A percentile compares a stretch with the other conserved stretches of the same genome.
phyloP scores from a whole-genome alignment of 2,113 vertebrate genomes.

The Paramormyrops kingsleyae region DNA sequence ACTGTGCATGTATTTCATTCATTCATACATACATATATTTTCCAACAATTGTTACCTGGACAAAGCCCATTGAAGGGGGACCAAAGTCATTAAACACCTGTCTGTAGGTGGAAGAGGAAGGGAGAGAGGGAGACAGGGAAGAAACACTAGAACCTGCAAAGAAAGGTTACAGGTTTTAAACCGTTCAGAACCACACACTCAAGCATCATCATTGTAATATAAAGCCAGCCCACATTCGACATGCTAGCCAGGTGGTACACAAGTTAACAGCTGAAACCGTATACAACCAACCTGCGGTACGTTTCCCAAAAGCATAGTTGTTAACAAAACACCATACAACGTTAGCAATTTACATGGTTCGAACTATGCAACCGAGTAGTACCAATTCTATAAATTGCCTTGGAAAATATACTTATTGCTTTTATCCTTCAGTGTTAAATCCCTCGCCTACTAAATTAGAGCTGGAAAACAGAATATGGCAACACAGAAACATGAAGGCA shows the following conservation, averaged over 20 bases:
- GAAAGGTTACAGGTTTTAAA: slow-evolving; percentile 37
- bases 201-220: background rate
- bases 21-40: background rate
- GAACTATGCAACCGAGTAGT: background rate
- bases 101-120: slow-evolving; percentile 79
- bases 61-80: slow-evolving; percentile 95
- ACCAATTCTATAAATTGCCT: background rate
- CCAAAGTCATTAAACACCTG: slow-evolving; percentile 94
- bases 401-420: background rate
- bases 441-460: background rate
- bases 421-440: background rate
- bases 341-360: background rate
- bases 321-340: background rate
- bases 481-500: background rate
- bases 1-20: background rate
- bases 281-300: background rate
- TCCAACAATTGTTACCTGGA: slow-evolving; percentile 66
- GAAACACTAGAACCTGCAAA: slow-evolving; percentile 67
- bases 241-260: background rate
- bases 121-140: slow-evolving; percentile 77
- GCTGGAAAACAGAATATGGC: background rate
- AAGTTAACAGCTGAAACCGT: background rate
- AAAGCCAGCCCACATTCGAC: background rate
- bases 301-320: background rate
- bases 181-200: background rate